These are phyloP conservation scores for Mus pahari DNA, from an alignment of 2,113 vertebrate genomes.

Conservation along the genomic window DNA sequence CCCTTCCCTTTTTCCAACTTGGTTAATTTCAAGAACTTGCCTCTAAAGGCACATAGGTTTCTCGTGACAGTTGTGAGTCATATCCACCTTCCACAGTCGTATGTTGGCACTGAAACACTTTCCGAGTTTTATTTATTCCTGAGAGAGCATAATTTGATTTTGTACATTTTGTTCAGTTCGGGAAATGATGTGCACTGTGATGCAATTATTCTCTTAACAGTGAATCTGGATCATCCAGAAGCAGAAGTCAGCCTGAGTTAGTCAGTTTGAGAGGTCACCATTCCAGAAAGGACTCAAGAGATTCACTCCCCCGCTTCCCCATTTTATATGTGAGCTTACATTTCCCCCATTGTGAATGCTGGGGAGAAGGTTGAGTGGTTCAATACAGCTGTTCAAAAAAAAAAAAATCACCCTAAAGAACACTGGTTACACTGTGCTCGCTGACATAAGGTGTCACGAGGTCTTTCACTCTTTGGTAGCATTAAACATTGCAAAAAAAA, in stretches of 20 bases:
- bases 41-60: conserved; percentile 61
- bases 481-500: neutral
- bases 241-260: neutral
- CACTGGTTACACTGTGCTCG: neutral
- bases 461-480: neutral
- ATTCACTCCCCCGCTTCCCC: neutral
- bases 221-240: neutral
- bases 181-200: conserved; percentile 1
- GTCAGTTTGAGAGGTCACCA: conserved; percentile 5
- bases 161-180: conserved; percentile 39
- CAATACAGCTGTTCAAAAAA: neutral
- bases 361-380: neutral
- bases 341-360: neutral
- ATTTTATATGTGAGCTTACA: neutral
- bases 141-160: conserved; percentile 44
- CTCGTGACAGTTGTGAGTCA: conserved; percentile 26
- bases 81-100: neutral
- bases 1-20: neutral
- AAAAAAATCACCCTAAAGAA: neutral
- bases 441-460: conserved; percentile 35
- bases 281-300: conserved; percentile 27
- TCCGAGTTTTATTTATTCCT: conserved; percentile 42
- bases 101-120: conserved; percentile 50
- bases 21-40: conserved; percentile 60
- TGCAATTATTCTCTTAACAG: conserved; percentile 29